Base-by-base conservation (phyloP, 37 sponge, comb jelly and placozoan species). In the Ianthella basta region DNA sequence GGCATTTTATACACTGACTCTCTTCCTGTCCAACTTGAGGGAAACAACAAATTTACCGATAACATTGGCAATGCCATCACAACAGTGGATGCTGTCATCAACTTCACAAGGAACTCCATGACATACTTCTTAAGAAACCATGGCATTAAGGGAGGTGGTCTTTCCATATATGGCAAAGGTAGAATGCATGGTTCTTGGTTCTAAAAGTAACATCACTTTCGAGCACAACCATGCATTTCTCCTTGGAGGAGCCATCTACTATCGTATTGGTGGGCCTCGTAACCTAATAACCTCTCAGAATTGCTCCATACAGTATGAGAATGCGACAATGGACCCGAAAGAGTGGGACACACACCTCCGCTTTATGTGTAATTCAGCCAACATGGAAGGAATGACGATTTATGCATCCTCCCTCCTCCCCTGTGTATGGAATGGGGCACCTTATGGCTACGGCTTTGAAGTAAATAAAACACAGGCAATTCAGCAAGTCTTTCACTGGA, bases 231-330 rank as follows among this genome's bases (percentile, higher is more conserved):
- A 18, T 75, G 78, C 78, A 6, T 75, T 75, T 44, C 53, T 75
- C 2, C 32, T 36, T 40, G 78, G 78, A 1, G 78, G 38, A 19
- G 78, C 54, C 21, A 75, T 75, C 21, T 75, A 75, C 53, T 75
- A 75, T 50, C 44, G 54, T 4, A 21, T 75, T 19, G 40, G 78
- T 41, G 78, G 78, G 15, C 78, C 78, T 16, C 37, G 78, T 24
- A 75, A 75, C 54, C 54, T 75, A 19, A 23, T 75, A 50, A 75
- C 78, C 18, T 75, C 78, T 75, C 78, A 75, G 53, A 50, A 12
- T 53, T 75, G 78, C 25, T 75, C 40, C 78, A 75, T 75, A 15
- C 78, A 75, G 37, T 75, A 44, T 50, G 16, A 53, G 25, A 24
- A 75, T 24, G 6, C 16, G 54, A 41, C 50, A 16, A 41, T 41